Base-by-base conservation (phyloP, 2,113 vertebrate species). In the Alligator sinensis region DNA sequence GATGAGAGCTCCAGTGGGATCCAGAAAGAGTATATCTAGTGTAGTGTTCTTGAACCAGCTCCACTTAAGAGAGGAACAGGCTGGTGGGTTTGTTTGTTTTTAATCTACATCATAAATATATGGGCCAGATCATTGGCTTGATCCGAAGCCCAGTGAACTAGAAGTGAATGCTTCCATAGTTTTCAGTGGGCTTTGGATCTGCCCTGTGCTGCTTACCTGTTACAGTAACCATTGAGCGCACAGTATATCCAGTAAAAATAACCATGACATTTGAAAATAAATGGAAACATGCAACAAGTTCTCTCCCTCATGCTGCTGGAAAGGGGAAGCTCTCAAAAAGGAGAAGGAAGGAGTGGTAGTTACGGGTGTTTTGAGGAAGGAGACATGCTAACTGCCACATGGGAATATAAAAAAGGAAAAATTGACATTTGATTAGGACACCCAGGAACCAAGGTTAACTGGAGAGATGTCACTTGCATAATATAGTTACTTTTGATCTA, bases 91-190 rank as follows among this genome's bases (percentile, higher is more conserved):
- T 38, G 13, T 38, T 34, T 34, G 34, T 16, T 57, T 64, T 22
- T 60, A 28, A 1, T 86, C 24, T 16, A 11, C 16, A 0, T 22
- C 55, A 0, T 11, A 17, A 19, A 82, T 25, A 0, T 0, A 27
- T 25, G 24, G 64, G 74, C 11, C n/a, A 3, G 12, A 1, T 60
- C 38, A 38, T 0, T 0, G 19, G 66, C 47, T 70, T 1, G 0
- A 54, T 19, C 64, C 55, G 2, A 72, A 38, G 19, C 21, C 30
- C 30, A 38, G 68, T 72, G 30, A 21, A 72, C 30, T 21, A 12
- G 38, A 72, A 47, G 47, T 47, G 68, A 34, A 12, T 70, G 21
- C 34, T 70, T 9, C 30, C 0, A 10, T 19, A 21, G 64, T 16
- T 63, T 30, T 7, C 6, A 1, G 58, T 64, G 81, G 27, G 0